Evolutionary conservation across 2,888 invertebrate genomes (phyloP), one percentile per base, ranked within the genome.

Genomic region (Neelides folsomi): DNA sequence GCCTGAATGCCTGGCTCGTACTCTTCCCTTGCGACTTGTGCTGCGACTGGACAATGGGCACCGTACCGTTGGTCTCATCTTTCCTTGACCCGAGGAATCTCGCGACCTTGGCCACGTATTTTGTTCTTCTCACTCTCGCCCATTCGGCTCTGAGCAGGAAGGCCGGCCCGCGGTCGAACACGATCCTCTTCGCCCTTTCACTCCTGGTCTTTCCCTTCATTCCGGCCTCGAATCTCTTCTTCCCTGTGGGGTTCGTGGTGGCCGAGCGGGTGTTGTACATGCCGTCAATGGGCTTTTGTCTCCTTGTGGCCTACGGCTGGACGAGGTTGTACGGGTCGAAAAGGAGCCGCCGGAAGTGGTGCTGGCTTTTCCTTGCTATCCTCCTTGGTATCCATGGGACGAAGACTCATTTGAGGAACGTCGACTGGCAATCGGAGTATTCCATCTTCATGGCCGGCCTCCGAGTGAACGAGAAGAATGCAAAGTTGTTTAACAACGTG

Each of bases 41-140:
- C 73, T 94, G 94, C 72, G 95, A 95, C 74, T 95, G 94, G 94
- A 95, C 94, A 43, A 95, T 95, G 95, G 94, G 89, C 49, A 90
- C 90, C 7, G 82, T 95, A 52, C 86, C 92, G 0, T 72, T 95
- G 51, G 76, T 95, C 44, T 80, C 82, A 63, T 80, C 83, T 37
- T 77, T 89, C 69, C 67, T 77, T 5, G 95, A 95, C 71, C 71
- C 77, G 0, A 77, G 94, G 40, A 93, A 93, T 73, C 60, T 90
- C 44, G 80, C 81, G 13, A 93, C 92, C 0, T 46, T 88, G 19
- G 73, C 76, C 0, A 77, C 85, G 39, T 84, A 83, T 64, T 69
- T 73, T 1, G 75, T 76, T 35, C 45, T 74, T 35, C 63, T 60
- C 45, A 64, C 64, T 27, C 59, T 70, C 27, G 57, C 63, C 19